Evolutionary conservation across 2,797 vertebrate genomes (phyloP), one percentile per base, ranked within the genome.

Genomic region (Meriones psammophilus): DNA sequence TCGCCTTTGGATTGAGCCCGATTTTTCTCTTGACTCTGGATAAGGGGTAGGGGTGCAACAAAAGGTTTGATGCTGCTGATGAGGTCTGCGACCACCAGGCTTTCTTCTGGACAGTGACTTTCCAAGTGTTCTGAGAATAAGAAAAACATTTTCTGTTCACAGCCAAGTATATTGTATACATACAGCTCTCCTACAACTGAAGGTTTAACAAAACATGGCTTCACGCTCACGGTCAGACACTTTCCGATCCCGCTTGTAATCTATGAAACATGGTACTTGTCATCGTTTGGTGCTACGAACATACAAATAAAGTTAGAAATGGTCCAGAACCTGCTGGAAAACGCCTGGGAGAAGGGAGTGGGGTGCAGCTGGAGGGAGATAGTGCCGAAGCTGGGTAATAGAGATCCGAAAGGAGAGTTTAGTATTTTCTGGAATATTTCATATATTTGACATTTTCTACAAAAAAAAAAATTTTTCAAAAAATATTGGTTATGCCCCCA

Each of bases 21-120:
- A 4, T 18, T 87, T 26, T 58, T 33, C 60, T 56, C 95, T 69
- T 69, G 54, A 58, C 50, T 9, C 15, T 3, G 3, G 15, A 36
- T 9, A 24, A 20, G 12, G 3, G 1, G 3, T 5, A 14, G 2
- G 26, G 2, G 0, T 13, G 39, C 22, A 26, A 13, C 30, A n/a
- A 42, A 46, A 24, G 77, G 20, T 9, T 22, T 15, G n/a, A 62
- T 60, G 39, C 12, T 8, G 3, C 62, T 17, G 36, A 24, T 56
- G 36, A 78, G 46, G 50, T n/a, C 66, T 26, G 46, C 1, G 0
- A 36, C 68, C n/a, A 56, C 68, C 71, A 81, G 36, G 36, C 15
- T 69, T 85, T 86, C 68, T 88, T n/a, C 78, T 77, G 85, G n/a
- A 77, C 28, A 81, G 89, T 54, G 69, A 60, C 56, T 90, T 90